Conservation (phyloP, 2,888 invertebrate species). For the Panzeria rudis region DNA sequence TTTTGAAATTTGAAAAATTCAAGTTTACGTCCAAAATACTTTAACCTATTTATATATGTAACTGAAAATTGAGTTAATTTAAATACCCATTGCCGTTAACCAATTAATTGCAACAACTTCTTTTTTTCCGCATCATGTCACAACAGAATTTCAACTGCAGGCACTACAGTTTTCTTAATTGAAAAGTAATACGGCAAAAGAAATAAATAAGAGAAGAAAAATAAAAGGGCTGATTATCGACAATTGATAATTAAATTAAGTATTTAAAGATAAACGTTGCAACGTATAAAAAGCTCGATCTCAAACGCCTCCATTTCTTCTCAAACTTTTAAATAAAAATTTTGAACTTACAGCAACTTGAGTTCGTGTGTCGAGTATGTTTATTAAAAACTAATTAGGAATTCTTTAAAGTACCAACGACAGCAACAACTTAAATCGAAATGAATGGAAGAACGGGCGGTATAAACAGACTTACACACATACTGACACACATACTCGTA, state of each 20-base stretch:
- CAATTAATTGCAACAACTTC: constrained; percentile 25
- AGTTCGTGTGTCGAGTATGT: constrained; percentile 40
- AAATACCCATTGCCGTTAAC: background rate
- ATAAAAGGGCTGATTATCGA: constrained; percentile 50
- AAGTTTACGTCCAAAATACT: too few relatives aligned
- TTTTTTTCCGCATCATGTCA: constrained; percentile 13
- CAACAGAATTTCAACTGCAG: constrained; percentile 47
- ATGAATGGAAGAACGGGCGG: background rate
- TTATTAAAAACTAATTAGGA: constrained; percentile 71
- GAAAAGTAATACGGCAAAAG: constrained; percentile 37
- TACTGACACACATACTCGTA: background rate
- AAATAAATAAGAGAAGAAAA: background rate
- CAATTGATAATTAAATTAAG: constrained; percentile 68
- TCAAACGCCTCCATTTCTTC: constrained; percentile 27
- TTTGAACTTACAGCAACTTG: constrained; percentile 7
- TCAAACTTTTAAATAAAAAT: background rate
- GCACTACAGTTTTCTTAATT: constrained; percentile 38
- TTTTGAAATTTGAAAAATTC: too few relatives aligned
- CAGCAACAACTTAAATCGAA: constrained; percentile 34
- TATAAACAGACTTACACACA: background rate
- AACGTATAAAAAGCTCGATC: constrained; percentile 10
- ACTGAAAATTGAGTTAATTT: background rate
- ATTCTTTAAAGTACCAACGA: constrained; percentile 64
- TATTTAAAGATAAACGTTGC: constrained; percentile 55
- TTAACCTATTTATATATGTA: background rate